Percentiles rank a stretch among this genome's conserved stretches.
phyloP scores from a whole-genome alignment of 2,888 invertebrate genomes.

The Zootermopsis nevadensis region DNA sequence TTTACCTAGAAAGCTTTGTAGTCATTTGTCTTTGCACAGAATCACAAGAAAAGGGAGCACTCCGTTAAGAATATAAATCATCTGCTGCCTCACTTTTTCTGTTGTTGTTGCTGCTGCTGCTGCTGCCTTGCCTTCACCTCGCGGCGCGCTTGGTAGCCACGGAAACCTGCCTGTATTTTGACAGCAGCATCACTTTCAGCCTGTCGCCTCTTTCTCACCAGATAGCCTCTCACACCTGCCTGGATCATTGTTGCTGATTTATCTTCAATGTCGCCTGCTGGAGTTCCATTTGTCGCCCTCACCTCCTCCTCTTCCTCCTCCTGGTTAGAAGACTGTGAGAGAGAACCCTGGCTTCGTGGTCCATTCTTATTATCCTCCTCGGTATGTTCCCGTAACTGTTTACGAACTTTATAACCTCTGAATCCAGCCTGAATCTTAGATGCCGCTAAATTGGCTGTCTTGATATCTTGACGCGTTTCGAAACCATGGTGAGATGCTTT shows the following conservation, averaged over 20 bases:
- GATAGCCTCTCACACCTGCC: constrained; percentile 75
- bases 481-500: constrained; percentile 70
- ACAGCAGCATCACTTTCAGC: constrained; percentile 61
- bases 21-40: no score
- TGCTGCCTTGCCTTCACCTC: not conserved
- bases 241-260: constrained; percentile 69
- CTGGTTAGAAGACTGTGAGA: not conserved
- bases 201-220: constrained; percentile 68
- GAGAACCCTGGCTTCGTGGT: constrained; percentile 27
- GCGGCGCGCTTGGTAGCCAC: constrained; percentile 63
- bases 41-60: no score
- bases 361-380: constrained; percentile 31
- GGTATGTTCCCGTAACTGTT: constrained; percentile 43
- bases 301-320: not conserved
- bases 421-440: constrained; percentile 70
- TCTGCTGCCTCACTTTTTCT: constrained; percentile 10
- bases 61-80: not conserved
- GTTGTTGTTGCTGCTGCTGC: not conserved
- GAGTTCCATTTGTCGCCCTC: not conserved
- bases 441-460: constrained; percentile 61
- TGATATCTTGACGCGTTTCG: constrained; percentile 55
- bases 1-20: no score
- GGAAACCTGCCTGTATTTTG: constrained; percentile 64
- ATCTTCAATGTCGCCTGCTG: constrained; percentile 25
- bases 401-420: constrained; percentile 64